These are phyloP conservation scores for Acipenser oxyrinchus DNA, from an alignment of 2,797 vertebrate species.

Conservation along the genomic window DNA sequence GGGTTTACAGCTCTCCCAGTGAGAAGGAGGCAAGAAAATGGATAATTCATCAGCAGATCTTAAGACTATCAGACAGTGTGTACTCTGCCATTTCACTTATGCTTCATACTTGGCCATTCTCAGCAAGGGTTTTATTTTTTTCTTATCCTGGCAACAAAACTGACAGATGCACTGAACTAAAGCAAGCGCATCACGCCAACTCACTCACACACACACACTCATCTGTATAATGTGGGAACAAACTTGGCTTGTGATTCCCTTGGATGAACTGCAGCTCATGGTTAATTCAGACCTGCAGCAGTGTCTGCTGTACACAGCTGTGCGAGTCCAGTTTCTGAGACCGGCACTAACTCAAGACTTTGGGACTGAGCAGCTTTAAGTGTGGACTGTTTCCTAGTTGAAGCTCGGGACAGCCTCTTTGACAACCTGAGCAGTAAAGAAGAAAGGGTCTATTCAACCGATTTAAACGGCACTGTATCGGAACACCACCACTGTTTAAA, in stretches of 20 bases:
- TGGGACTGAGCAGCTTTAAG: neutral
- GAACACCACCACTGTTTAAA: no score
- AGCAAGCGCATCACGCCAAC: no score
- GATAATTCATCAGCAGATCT: no score
- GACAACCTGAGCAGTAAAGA: neutral
- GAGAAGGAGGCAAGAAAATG: no score
- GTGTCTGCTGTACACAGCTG: neutral
- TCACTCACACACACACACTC: neutral
- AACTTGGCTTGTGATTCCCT: neutral
- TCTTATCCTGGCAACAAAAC: conserved; percentile 26
- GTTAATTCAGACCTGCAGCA: conserved; percentile 1
- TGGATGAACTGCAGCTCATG: conserved; percentile 7
- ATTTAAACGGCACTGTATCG: no score
- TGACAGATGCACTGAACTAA: conserved; percentile 24
- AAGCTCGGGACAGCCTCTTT: neutral
- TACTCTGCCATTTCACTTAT: conserved; percentile 22
- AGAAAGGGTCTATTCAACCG: neutral
- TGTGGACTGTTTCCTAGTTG: neutral
- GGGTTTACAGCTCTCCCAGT: no score
- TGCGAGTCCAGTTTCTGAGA: neutral
- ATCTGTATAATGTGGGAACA: neutral
- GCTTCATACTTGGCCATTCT: neutral
- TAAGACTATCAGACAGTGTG: conserved; percentile 11
- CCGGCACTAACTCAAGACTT: neutral
- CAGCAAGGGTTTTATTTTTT: no score